These are phyloP conservation scores for Deroplatys truncata DNA, from an alignment of 2,888 invertebrate genomes.

Conservation along the genomic window DNA sequence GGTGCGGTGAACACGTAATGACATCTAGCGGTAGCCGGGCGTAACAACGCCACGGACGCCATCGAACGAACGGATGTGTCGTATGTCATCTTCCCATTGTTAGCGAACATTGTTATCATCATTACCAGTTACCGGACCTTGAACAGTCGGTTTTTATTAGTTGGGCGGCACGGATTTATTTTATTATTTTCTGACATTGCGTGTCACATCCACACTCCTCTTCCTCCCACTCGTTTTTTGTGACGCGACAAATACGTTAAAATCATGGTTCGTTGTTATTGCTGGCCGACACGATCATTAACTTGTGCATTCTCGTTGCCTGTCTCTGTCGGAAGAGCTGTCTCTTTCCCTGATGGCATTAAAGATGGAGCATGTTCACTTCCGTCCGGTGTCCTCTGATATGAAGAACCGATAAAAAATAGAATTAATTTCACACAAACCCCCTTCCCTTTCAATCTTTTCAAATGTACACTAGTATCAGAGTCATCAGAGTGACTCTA, in stretches of 20 bases:
- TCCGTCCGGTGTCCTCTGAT: neutral
- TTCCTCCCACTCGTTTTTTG: neutral
- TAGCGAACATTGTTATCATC: conserved; percentile 4
- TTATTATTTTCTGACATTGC: neutral
- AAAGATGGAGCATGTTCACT: neutral
- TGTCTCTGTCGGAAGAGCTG: neutral
- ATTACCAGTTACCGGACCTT: conserved; percentile 23
- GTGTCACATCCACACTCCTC: neutral
- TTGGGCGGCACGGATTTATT: conserved; percentile 9
- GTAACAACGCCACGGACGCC: conserved; percentile 15
- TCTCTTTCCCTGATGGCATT: neutral
- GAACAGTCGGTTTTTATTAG: conserved; percentile 16
- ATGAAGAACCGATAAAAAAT: neutral
- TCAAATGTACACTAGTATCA: neutral
- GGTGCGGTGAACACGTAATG: conserved; percentile 27
- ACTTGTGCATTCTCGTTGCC: neutral
- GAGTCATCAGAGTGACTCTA: too few relatives aligned
- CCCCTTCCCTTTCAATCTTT: neutral
- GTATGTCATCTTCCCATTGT: conserved; percentile 18
- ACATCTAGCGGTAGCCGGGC: conserved; percentile 27
- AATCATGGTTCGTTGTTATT: neutral
- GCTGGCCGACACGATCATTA: neutral
- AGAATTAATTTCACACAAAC: neutral
- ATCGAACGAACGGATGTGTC: conserved; percentile 15
- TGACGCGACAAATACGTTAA: conserved; percentile 12